A percentile compares a stretch with the other conserved stretches of the same genome.
These are phyloP conservation scores for Notechis scutatus DNA, from an alignment of 2,113 vertebrate genomes.

Conservation along the genomic window DNA sequence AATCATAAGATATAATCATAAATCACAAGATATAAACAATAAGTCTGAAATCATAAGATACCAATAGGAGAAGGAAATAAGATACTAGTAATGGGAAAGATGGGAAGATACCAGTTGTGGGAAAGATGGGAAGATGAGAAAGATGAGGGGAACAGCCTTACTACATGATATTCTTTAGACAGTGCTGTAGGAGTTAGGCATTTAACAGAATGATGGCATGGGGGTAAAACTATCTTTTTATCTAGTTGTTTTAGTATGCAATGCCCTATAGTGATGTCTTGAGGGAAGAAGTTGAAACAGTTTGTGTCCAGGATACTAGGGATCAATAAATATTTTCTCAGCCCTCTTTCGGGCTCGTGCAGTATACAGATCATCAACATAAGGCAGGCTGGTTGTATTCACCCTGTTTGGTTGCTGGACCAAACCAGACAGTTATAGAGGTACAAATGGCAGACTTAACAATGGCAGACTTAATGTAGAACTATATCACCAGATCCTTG, in stretches of 20 bases:
- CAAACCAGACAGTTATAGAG: neutral
- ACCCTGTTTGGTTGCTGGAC: neutral
- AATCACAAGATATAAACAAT: neutral
- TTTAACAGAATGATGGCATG: neutral
- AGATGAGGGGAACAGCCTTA: neutral
- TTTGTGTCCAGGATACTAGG: neutral
- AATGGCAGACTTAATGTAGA: neutral
- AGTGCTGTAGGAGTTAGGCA: neutral
- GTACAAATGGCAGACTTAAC: neutral
- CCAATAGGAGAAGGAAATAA: neutral
- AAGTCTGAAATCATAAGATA: neutral
- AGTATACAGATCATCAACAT: neutral
- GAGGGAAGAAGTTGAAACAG: neutral
- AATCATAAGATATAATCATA: neutral
- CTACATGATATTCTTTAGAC: neutral
- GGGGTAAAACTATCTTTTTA: neutral
- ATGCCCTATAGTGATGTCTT: neutral
- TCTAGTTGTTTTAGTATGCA: neutral
- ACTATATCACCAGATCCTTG: neutral
- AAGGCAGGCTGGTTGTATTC: neutral
- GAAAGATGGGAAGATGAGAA: neutral
- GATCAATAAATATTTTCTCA: neutral
- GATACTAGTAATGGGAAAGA: too few species aligned
- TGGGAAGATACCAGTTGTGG: neutral
- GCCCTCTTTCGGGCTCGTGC: neutral